Base-by-base conservation (phyloP, 1,140 invertebrate genomes). In the Eriocheir sinensis region DNA sequence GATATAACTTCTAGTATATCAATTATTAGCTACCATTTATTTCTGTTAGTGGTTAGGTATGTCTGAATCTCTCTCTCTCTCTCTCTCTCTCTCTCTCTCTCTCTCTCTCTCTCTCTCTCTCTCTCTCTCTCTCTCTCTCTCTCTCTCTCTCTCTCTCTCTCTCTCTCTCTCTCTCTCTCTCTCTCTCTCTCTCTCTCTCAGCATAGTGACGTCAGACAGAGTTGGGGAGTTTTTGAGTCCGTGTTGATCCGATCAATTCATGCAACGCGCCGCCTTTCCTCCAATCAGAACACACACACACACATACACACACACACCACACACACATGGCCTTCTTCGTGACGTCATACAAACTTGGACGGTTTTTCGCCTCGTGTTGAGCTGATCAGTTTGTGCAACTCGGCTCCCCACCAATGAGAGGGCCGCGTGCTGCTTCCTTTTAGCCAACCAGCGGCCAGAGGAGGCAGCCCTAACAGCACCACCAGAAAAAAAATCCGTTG, bases 301-400 rank as follows among this genome's bases (percentile, higher is more conserved):
- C 60, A 72, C 60, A 72, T n/a, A 72, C 60, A 72, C 60, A 72
- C 60, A 72, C 60, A 72, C 60, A 72, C 60, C 60, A 72, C 60
- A 72, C 60, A 72, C 60, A 72, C 60, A 72, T n/a, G n/a, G 60
- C 21, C 60, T 8, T 72, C 21, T 30, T 85, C n/a, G 88, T 89
- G 88, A 89, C 88, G 88, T 89, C 88, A 89, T 41, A 53, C 30
- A 89, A 89, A 89, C n/a, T 89, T 89, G 21, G 53, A n/a, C 88
- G 36, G 88, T 89, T 89, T 89, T 89, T 89, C 88, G 30, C n/a
- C 38, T 38, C 44, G 53, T 89, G 41, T 89, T 89, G 15, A 53
- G 88, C 3, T 89, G 88, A 89, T 89, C 88, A 89, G 32, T 89
- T 89, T 89, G 41, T 89, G 88, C 88, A 89, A 48, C 44, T 53